Evolutionary conservation across 2,888 invertebrate species (phyloP).

Genomic region (Amaurobius ferox): DNA sequence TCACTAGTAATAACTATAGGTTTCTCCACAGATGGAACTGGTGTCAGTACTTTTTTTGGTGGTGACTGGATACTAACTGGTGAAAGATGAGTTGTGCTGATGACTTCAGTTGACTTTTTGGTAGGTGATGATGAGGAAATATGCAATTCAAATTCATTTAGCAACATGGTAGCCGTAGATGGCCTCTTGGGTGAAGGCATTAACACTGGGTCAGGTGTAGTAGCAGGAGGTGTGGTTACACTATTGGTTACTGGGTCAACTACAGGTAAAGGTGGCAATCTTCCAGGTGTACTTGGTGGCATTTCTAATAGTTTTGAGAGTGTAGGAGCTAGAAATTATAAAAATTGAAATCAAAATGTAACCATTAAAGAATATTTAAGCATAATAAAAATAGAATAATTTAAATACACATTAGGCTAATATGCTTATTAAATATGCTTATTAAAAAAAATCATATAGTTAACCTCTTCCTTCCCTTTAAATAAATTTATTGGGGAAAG

Average conservation of each 20-base stretch:
- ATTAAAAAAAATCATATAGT: no score
- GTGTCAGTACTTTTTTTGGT: neutral
- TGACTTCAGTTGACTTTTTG: neutral
- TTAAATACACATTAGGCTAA: no score
- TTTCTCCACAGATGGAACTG: neutral
- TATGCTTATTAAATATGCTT: no score
- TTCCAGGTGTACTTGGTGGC: constrained; percentile 71
- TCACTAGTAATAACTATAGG: neutral
- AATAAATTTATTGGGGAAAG: no score
- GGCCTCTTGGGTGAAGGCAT: neutral
- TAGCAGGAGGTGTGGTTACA: neutral
- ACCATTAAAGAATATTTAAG: no score
- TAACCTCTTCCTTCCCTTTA: neutral
- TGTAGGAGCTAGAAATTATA: constrained; percentile 62
- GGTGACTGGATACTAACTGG: neutral
- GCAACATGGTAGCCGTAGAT: neutral
- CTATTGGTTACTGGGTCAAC: constrained; percentile 21
- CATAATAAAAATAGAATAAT: no score
- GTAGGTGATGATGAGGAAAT: neutral
- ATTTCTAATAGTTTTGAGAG: constrained; percentile 70
- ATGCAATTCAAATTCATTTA: neutral
- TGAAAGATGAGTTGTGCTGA: neutral
- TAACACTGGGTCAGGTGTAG: neutral
- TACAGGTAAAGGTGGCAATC: constrained; percentile 66
- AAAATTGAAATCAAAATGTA: neutral